Evolutionary conservation across 2,888 invertebrate genomes (phyloP).

Genomic region (Erynnis tages): DNA sequence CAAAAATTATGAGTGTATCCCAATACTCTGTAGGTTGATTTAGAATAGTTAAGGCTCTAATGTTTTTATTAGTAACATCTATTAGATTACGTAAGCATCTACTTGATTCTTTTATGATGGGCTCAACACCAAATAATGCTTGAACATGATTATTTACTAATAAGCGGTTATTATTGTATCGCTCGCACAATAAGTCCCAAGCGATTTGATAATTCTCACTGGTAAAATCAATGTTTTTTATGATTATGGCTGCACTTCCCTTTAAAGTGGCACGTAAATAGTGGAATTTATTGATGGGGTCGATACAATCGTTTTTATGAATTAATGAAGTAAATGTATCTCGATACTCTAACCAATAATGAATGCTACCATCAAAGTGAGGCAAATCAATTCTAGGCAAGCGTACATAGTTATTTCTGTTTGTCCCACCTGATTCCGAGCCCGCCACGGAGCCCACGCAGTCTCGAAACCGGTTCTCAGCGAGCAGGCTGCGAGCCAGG

Average conservation of each 20-base stretch:
- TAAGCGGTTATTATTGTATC: constrained; percentile 28
- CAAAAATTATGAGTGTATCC: constrained; percentile 13
- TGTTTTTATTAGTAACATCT: constrained; percentile 11
- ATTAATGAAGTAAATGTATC: constrained; percentile 28
- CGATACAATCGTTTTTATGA: constrained; percentile 23
- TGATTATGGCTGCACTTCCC: constrained; percentile 28
- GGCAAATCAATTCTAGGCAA: constrained; percentile 32
- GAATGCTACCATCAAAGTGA: constrained; percentile 25
- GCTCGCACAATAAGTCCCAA: constrained; percentile 29
- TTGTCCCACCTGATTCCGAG: constrained; percentile 7
- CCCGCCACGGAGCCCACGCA: not conserved
- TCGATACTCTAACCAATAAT: constrained; percentile 29
- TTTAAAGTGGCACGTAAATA: constrained; percentile 29
- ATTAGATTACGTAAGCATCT: not conserved
- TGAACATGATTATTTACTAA: constrained; percentile 21
- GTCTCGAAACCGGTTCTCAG: not conserved
- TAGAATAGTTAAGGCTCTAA: constrained; percentile 27
- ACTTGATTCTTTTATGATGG: constrained; percentile 6
- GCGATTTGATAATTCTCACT: constrained; percentile 25
- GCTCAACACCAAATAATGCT: constrained; percentile 17
- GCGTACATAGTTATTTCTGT: constrained; percentile 11
- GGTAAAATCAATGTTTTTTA: constrained; percentile 30
- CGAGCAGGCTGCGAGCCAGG: not conserved
- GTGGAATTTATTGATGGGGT: constrained; percentile 28
- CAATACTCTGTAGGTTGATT: constrained; percentile 21